Evolutionary conservation across 1,140 invertebrate species (phyloP), one percentile per base, ranked within the genome.

Genomic region (Drosophila ironensis): DNA sequence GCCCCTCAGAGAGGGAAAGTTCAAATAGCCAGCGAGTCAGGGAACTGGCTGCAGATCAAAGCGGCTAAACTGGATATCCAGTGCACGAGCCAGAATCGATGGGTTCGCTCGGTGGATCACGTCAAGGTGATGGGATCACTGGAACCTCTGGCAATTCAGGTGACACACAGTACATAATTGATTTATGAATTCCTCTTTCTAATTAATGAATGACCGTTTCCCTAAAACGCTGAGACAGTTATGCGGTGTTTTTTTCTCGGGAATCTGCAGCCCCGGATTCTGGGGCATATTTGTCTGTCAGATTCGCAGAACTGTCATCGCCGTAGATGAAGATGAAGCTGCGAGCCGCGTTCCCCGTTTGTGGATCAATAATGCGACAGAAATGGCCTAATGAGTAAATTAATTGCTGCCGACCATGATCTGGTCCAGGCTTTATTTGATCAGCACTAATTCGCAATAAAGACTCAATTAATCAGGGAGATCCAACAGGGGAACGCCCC

Each of bases 381-480:
- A 63, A 42, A 77, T 54, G 53, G 74, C 24, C 48, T 71, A 71
- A 72, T 52, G 53, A 66, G 48, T 71, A 77, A 72, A 77, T 77
- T 77, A 72, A 77, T 77, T 77, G 50, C 47, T 14, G 16, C 12
- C 17, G 19, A 5, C 37, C 50, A 47, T 40, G 45, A 70, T 63
- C 35, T 50, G 9, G n/a, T 24, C 48, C 35, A 24, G 40, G 17
- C 50, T 72, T 37, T 57, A 71, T 52, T 70, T 46, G 56, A 45
- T 50, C 42, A 8, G 6, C 50, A 59, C 45, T 61, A 73, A 78
- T 73, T 63, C 52, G 51, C 70, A 53, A 80, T 78, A 69, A 69
- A 50, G 38, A 41, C 46, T 69, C 50, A 69, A 61, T 78, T 51
- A 67, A 52, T 42, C 41, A 73, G 59, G 5, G 14, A n/a, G 22